Percentiles rank a stretch among this genome's conserved stretches.
These are phyloP conservation scores for Zonitis immaculata DNA, from an alignment of 2,888 invertebrate genomes.

Conservation along the genomic window DNA sequence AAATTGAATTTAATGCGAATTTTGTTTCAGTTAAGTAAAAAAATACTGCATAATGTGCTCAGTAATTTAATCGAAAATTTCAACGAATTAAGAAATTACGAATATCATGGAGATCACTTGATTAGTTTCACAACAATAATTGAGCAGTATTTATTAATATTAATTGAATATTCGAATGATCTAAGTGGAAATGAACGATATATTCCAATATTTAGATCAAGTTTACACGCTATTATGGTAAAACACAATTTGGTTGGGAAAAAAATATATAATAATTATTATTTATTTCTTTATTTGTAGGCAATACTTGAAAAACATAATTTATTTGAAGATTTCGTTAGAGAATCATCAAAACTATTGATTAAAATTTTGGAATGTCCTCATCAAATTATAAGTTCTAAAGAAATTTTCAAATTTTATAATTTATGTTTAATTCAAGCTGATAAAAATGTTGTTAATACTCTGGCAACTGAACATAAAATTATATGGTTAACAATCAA, in stretches of 20 bases:
- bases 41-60: not conserved
- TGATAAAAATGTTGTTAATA: not conserved
- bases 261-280: no score
- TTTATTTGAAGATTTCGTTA: not conserved
- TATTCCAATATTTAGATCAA: not conserved
- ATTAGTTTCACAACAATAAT: not conserved
- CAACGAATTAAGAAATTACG: not conserved
- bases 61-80: not conserved
- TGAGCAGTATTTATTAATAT: not conserved
- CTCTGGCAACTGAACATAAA: not conserved
- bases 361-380: not conserved
- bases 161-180: not conserved
- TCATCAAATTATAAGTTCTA: not conserved
- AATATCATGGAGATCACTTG: not conserved
- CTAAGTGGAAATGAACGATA: not conserved
- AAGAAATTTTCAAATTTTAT: not conserved
- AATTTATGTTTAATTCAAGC: not conserved
- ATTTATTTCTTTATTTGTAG: not conserved
- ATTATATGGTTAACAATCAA: not conserved
- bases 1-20: no score
- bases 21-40: not conserved
- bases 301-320: not conserved
- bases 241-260: not conserved
- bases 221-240: not conserved
- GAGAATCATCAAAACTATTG: not conserved